These are phyloP conservation scores for Xestia rhomboidea DNA, from an alignment of 2,888 invertebrate genomes.

Conservation along the genomic window DNA sequence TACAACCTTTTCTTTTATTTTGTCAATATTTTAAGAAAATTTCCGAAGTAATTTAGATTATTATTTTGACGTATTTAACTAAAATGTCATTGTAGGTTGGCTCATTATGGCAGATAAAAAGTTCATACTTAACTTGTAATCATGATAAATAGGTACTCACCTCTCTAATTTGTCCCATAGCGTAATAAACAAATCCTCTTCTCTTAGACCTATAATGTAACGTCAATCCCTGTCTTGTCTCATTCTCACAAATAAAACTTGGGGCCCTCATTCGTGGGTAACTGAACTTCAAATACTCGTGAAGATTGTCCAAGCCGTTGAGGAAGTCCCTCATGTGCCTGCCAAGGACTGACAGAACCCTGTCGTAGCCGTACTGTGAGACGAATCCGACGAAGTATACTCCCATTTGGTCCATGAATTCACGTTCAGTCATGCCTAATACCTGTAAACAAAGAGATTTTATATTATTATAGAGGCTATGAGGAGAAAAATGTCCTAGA, in stretches of 20 bases:
- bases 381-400: constrained; percentile 98
- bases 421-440: constrained; percentile 95
- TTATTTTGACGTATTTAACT: not conserved
- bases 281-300: constrained; percentile 98
- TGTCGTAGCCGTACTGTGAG: constrained; percentile 98
- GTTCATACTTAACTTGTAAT: not conserved
- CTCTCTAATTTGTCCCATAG: constrained; percentile 98
- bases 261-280: constrained; percentile 97
- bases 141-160: constrained; percentile 79
- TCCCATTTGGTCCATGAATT: constrained; percentile 98
- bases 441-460: constrained; percentile 90
- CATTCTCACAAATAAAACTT: constrained; percentile 99
- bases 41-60: not conserved
- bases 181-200: constrained; percentile 98
- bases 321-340: constrained; percentile 98
- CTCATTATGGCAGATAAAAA: not conserved
- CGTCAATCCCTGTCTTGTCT: constrained; percentile 97
- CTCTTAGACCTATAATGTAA: constrained; percentile 98
- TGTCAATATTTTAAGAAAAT: not conserved
- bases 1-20: not conserved
- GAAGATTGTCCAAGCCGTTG: constrained; percentile 98
- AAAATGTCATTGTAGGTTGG: not conserved
- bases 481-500: too few relatives aligned
- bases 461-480: not conserved
- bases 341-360: constrained; percentile 96